These are phyloP conservation scores for Zaprionus vittiger DNA, from an alignment of 1,140 invertebrate species.

Conservation along the genomic window DNA sequence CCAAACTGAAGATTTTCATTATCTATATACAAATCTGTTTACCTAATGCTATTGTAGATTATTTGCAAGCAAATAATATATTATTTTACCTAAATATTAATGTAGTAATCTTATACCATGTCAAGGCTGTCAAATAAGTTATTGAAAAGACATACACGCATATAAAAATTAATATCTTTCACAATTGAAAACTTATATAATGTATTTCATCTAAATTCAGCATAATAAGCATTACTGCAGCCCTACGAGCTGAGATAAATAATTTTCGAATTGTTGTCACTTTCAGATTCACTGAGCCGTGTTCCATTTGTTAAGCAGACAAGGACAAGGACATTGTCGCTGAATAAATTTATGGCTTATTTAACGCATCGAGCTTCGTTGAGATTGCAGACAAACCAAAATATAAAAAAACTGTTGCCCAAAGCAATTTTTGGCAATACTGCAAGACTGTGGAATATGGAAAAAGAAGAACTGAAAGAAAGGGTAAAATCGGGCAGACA, in stretches of 20 bases:
- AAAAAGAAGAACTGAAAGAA: not conserved
- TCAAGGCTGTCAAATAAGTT: too few species aligned
- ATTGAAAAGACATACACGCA: too few species aligned
- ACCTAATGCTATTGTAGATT: too few species aligned
- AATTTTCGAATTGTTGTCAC: constrained; percentile 31
- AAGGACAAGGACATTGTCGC: constrained; percentile 35
- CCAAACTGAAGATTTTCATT: not conserved
- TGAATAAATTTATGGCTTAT: constrained; percentile 47
- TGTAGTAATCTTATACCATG: too few species aligned
- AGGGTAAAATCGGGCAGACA: not conserved
- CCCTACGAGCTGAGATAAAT: constrained; percentile 25
- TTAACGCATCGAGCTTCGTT: constrained; percentile 10
- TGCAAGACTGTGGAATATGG: not conserved
- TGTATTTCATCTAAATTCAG: too few species aligned
- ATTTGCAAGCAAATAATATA: too few species aligned
- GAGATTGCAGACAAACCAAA: constrained; percentile 7
- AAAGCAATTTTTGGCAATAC: not conserved
- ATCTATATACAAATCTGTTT: not conserved
- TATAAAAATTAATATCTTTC: too few species aligned
- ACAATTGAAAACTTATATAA: too few species aligned
- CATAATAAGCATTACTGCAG: not conserved
- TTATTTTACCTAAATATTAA: too few species aligned
- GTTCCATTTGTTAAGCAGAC: constrained; percentile 25
- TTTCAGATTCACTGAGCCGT: constrained; percentile 45
- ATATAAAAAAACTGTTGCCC: constrained; percentile 24